phyloP scores from a whole-genome alignment of 2,888 invertebrate species.

The Deroplatys truncata region DNA sequence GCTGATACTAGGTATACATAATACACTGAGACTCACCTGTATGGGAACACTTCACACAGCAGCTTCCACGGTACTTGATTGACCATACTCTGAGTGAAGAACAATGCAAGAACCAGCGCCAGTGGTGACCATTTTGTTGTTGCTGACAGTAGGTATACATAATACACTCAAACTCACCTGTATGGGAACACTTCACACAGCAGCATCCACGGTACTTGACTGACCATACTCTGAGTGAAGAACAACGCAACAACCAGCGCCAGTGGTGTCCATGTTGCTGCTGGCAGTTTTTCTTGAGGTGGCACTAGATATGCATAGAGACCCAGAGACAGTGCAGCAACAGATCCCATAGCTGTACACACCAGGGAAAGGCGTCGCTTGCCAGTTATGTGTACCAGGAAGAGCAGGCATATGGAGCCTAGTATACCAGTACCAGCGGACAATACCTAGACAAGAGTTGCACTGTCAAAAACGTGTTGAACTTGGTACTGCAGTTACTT shows the following conservation, averaged over 20 bases:
- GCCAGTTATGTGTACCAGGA: not conserved
- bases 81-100: constrained; percentile 43
- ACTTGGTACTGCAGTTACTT: no score
- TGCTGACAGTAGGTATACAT: no score
- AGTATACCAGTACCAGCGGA: not conserved
- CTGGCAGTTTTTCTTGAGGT: not conserved
- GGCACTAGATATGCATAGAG: not conserved
- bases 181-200: constrained; percentile 49
- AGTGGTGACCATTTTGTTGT: no score
- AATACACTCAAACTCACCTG: constrained; percentile 37
- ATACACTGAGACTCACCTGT: constrained; percentile 50
- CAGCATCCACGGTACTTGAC: constrained; percentile 49
- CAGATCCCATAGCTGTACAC: not conserved
- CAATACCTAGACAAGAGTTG: not conserved
- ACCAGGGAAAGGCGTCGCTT: not conserved
- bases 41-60: constrained; percentile 49
- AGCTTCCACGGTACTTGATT: constrained; percentile 49
- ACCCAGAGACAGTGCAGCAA: not conserved
- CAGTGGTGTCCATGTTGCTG: constrained; percentile 39
- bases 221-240: constrained; percentile 43
- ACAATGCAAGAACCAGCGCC: constrained; percentile 35
- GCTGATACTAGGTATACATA: no score
- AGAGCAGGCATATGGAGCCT: not conserved
- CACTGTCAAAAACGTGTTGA: no score
- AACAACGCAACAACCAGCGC: constrained; percentile 46